Conservation (phyloP, 2,888 invertebrate species). For the Drosophila vallismaia region DNA sequence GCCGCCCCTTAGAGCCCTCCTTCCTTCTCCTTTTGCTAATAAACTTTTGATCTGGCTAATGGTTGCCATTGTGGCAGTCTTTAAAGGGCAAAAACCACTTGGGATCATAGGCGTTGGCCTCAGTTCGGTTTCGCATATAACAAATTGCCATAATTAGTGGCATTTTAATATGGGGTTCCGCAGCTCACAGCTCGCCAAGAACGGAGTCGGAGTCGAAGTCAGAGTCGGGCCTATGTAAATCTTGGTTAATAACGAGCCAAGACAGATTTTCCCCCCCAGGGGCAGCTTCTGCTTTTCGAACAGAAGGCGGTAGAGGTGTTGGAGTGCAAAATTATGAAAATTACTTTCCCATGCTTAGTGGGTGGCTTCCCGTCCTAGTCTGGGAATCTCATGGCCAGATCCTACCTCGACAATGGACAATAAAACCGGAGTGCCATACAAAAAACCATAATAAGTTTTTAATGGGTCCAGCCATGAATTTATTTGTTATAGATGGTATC, state of each 20-base stretch:
- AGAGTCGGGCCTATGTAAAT: constrained; percentile 21
- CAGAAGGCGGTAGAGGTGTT: constrained; percentile 48
- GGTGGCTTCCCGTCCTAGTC: constrained; percentile 57
- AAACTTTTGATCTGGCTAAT: constrained; percentile 55
- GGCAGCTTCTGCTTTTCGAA: constrained; percentile 12
- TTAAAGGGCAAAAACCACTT: constrained; percentile 10
- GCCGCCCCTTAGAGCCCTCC: constrained; percentile 15
- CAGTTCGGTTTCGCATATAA: constrained; percentile 53
- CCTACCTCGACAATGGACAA: constrained; percentile 57
- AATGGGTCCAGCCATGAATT: constrained; percentile 56
- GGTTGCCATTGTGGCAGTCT: constrained; percentile 47
- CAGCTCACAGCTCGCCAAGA: constrained; percentile 31
- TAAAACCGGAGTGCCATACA: constrained; percentile 53
- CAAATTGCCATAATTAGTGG: constrained; percentile 67
- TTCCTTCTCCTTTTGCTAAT: constrained; percentile 37
- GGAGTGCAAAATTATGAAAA: constrained; percentile 58
- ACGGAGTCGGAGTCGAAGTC: constrained; percentile 1
- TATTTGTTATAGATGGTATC: constrained; percentile 46
- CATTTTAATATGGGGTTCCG: constrained; percentile 52
- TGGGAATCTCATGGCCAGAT: constrained; percentile 53
- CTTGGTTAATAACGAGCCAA: constrained; percentile 32
- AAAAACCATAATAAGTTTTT: constrained; percentile 49
- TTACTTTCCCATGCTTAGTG: constrained; percentile 66
- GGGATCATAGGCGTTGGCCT: constrained; percentile 44
- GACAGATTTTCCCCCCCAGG: constrained; percentile 15